Evolutionary conservation across 2,113 vertebrate genomes (phyloP).

Genomic region (Odontophorus gujanensis): DNA sequence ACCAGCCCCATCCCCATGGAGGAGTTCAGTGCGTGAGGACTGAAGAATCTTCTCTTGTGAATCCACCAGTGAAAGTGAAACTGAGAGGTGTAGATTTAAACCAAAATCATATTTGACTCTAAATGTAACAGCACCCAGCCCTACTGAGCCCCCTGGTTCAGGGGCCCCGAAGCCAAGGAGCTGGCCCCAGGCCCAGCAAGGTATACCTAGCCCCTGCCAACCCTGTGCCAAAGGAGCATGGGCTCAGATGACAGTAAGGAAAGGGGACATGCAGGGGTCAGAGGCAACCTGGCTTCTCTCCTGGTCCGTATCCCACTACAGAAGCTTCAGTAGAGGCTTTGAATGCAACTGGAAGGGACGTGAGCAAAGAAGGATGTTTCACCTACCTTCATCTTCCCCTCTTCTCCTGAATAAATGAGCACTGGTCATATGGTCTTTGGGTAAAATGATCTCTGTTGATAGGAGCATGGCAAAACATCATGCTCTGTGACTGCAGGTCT

Average conservation of each 20-base stretch:
- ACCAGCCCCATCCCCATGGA: background rate
- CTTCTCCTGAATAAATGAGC: background rate
- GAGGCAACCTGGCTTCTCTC: background rate
- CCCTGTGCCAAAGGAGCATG: background rate
- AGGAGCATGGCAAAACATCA: background rate
- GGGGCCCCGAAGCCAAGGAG: background rate
- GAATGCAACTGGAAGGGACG: background rate
- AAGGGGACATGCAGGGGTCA: background rate
- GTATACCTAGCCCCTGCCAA: background rate
- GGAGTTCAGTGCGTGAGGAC: accelerated
- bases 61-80: background rate
- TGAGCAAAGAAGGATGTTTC: background rate
- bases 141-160: background rate
- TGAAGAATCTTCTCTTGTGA: background rate
- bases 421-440: accelerated
- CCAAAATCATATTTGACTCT: background rate
- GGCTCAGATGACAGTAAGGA: background rate
- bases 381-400: background rate
- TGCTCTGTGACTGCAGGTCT: background rate
- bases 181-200: background rate
- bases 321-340: background rate
- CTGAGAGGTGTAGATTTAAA: background rate
- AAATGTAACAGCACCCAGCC: background rate
- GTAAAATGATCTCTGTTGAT: background rate
- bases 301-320: accelerated